These are phyloP conservation scores for Mesaphorura yosii DNA, from an alignment of 1,140 invertebrate species.

Conservation along the genomic window DNA sequence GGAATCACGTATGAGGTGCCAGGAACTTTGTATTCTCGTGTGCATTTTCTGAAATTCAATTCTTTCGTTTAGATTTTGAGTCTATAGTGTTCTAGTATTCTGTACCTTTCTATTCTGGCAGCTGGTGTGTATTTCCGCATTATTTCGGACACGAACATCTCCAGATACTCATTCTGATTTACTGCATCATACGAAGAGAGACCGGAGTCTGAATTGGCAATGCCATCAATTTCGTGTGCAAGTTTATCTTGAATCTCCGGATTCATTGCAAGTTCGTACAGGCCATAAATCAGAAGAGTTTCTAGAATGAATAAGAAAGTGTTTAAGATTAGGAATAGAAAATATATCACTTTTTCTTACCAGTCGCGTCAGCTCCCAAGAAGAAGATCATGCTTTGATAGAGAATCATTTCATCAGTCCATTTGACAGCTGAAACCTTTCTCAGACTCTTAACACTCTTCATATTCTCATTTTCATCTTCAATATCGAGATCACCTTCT, in stretches of 20 bases:
- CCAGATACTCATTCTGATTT: constrained; percentile 49
- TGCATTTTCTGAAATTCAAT: too few relatives aligned
- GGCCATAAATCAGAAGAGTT: constrained; percentile 25
- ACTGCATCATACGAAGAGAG: constrained; percentile 47
- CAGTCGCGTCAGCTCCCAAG: constrained; percentile 63
- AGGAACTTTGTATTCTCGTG: constrained; percentile 15
- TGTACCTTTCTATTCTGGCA: neutral
- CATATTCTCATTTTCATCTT: constrained; percentile 9
- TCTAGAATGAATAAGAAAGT: too few relatives aligned
- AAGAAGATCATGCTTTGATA: constrained; percentile 42
- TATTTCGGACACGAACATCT: constrained; percentile 43
- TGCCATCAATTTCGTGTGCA: constrained; percentile 34
- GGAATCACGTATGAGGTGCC: constrained; percentile 8
- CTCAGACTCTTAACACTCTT: neutral
- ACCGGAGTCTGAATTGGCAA: constrained; percentile 26
- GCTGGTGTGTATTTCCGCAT: constrained; percentile 11
- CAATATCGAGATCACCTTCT: constrained; percentile 17
- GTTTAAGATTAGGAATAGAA: too few relatives aligned
- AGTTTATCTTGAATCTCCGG: constrained; percentile 39
- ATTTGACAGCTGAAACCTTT: constrained; percentile 3
- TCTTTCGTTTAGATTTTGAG: too few relatives aligned
- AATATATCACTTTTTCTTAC: too few relatives aligned
- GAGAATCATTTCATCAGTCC: constrained; percentile 7
- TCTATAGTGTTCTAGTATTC: too few relatives aligned
- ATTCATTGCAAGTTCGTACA: constrained; percentile 33